Conservation (phyloP, 2,888 invertebrate genomes). For the Limenitis camilla region DNA sequence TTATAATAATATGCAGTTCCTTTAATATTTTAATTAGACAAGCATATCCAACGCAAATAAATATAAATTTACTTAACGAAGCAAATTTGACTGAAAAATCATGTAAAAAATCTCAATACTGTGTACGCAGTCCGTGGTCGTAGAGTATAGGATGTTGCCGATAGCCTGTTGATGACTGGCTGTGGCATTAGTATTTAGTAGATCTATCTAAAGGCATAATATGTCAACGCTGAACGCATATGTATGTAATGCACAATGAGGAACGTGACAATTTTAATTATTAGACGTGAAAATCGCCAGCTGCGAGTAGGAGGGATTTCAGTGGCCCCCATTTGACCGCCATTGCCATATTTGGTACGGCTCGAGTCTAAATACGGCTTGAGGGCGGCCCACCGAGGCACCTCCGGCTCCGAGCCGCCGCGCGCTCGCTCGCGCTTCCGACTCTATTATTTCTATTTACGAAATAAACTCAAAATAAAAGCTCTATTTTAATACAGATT, state of each 20-base stretch:
- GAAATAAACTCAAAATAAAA: constrained; percentile 74
- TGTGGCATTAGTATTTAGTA: constrained; percentile 8
- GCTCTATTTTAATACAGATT: constrained; percentile 72
- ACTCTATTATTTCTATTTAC: constrained; percentile 75
- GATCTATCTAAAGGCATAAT: constrained; percentile 21
- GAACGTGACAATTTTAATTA: constrained; percentile 72
- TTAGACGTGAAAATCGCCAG: constrained; percentile 72
- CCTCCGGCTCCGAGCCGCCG: constrained; percentile 48
- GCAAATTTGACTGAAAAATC: no score
- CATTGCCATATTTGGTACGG: constrained; percentile 87
- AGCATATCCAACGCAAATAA: no score
- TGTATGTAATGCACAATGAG: constrained; percentile 31
- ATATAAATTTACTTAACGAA: no score
- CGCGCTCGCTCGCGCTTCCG: constrained; percentile 60
- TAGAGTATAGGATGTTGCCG: no score
- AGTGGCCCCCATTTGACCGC: constrained; percentile 86
- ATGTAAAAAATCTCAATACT: no score
- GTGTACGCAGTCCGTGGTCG: no score
- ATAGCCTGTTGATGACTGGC: not conserved
- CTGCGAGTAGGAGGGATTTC: constrained; percentile 82
- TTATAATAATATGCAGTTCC: no score
- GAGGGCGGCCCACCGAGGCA: constrained; percentile 78
- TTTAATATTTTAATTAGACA: no score
- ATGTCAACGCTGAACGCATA: constrained; percentile 26
- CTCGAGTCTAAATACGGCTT: constrained; percentile 88